Evolutionary conservation across 1,140 invertebrate genomes (phyloP), one percentile per base, ranked within the genome.

Genomic region (Drosophila kurseongensis): DNA sequence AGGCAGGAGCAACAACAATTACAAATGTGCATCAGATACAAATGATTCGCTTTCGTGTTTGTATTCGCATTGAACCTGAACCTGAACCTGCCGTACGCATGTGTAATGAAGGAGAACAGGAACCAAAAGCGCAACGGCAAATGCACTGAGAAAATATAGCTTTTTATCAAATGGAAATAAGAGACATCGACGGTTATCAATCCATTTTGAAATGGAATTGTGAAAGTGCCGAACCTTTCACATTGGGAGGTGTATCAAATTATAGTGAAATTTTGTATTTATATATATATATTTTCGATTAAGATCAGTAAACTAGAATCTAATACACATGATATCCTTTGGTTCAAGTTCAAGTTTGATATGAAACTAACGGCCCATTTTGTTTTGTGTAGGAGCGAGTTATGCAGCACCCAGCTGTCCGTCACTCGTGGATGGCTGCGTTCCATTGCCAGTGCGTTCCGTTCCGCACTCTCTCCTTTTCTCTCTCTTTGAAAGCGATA

Each of bases 51-150:
- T 8, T 8, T 29, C 27, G 47, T n/a, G 29, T 32, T 50, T 14
- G n/a, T n/a, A 59, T 68, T 85, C 65, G 56, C 78, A 88, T 83
- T 83, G 79, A 88, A 83, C 76, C 75, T 80, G 74, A 55, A 61
- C 61, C 45, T 55, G 68, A 57, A 48, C 56, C 60, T 32, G 38
- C 16, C 42, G 47, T 63, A 79, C 63, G 63, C 60, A 78, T 61
- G 55, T 74, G 48, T 42, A 76, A 48, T 77, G 79, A 88, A 89
- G 79, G 83, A 88, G 73, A 88, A 83, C 83, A 89, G 83, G 84
- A 88, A 88, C 83, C 74, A 50, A 57, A 63, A 67, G 40, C 60
- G 63, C 48, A 72, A 65, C 50, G 63, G 54, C 61, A 76, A 51
- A 1, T 56, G 40, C 60, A 63, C 60, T 32, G 35, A 62, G 38